Percentiles rank a stretch among this genome's conserved stretches.
phyloP scores from a whole-genome alignment of 2,113 vertebrate genomes.

The Tragelaphus strepsiceros region DNA sequence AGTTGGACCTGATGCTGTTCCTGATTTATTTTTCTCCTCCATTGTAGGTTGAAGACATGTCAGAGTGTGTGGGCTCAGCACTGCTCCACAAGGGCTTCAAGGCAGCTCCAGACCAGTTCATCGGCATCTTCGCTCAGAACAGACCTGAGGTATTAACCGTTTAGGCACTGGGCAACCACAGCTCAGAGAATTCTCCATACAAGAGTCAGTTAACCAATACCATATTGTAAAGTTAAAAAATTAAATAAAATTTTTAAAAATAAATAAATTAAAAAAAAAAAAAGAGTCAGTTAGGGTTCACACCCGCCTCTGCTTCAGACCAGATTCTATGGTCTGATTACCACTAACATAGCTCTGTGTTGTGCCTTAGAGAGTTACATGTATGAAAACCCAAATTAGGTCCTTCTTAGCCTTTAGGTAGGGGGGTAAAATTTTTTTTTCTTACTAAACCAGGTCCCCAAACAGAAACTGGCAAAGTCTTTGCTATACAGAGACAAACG shows the following conservation, averaged over 20 bases:
- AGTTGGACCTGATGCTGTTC: not conserved
- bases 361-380: not conserved
- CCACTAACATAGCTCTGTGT: not conserved
- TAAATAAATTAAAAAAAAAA: no score
- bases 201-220: not conserved
- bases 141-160: constrained; percentile 89
- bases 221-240: no score
- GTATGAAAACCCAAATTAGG: not conserved
- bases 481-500: not conserved
- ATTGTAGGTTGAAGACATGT: constrained; percentile 83
- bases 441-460: not conserved
- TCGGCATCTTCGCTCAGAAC: constrained; percentile 96
- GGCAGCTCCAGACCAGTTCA: constrained; percentile 81
- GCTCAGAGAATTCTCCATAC: not conserved
- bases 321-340: not conserved
- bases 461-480: not conserved
- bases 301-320: not conserved
- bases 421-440: not conserved
- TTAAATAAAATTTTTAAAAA: no score
- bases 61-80: constrained; percentile 88
- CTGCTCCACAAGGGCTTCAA: constrained; percentile 91
- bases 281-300: not conserved
- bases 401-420: not conserved
- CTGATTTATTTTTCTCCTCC: not conserved
- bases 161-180: accelerated